These are phyloP conservation scores for Daphoenositta chrysoptera DNA, from an alignment of 2,113 vertebrate species.

Conservation along the genomic window DNA sequence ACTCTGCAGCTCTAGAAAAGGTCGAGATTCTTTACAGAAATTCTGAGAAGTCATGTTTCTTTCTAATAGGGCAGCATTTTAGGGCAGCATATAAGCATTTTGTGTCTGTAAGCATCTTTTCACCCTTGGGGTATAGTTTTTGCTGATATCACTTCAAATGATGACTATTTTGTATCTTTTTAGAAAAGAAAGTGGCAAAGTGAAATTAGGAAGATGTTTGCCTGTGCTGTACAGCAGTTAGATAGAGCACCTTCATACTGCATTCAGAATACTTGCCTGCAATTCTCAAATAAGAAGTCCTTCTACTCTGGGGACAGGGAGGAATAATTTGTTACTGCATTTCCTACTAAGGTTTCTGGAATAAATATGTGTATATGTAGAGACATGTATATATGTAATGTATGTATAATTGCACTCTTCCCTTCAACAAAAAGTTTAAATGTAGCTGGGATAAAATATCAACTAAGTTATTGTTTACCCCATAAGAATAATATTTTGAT, in stretches of 20 bases:
- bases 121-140: background rate
- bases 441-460: background rate
- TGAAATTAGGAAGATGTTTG: background rate
- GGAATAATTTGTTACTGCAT: background rate
- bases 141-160: background rate
- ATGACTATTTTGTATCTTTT: background rate
- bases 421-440: background rate
- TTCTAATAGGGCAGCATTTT: background rate
- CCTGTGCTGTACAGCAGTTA: background rate
- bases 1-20: background rate
- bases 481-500: background rate
- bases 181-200: background rate
- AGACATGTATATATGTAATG: background rate
- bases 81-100: background rate
- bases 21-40: background rate
- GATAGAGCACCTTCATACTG: background rate
- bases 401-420: background rate
- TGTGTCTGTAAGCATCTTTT: background rate
- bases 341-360: background rate
- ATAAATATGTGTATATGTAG: background rate
- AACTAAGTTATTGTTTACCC: background rate
- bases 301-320: background rate
- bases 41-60: background rate
- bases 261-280: accelerated
- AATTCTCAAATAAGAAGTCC: background rate